Base-by-base conservation (phyloP, 2,888 invertebrate species). In the Lepeophtheirus nordmannii region DNA sequence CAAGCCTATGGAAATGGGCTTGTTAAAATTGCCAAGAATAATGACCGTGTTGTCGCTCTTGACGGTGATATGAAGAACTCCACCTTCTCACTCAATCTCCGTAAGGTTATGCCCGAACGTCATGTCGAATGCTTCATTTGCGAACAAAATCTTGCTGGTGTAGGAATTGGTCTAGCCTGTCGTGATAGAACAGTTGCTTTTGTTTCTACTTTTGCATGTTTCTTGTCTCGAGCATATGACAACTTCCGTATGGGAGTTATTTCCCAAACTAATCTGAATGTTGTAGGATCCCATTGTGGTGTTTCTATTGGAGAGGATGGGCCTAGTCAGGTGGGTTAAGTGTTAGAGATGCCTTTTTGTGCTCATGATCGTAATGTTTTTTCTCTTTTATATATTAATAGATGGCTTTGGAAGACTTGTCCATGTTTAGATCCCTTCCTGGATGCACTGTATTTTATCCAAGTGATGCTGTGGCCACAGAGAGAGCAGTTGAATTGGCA, bases 21-120 rank as follows among this genome's bases (percentile, higher is more conserved):
- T 68, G 87, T 86, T 69, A 98, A 97, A 79, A 81, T 98, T 56
- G 85, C 83, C 1, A 76, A 80, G 65, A 78, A 74, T 69, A 82
- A 80, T 75, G 72, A 71, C 69, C 84, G 92, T 68, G 91, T 98
- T 22, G 85, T 98, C 72, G 94, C 92, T 62, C 76, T 98, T 72
- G 97, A 98, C 75, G 97, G 92, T 30, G 98, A 98, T 76, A 96
- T 94, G 70, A 98, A 97, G 78, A 98, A 99, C 78, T 98, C 97
- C 0, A 99, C 98, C 0, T 99, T 84, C 78, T 87, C 97, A 17
- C 91, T 92, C 72, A 92, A 89, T 74, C 82, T 97, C 69, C 87
- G 86, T 75, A 83, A 85, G 71, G 84, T 75, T 69, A 69, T 70
- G 63, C 60, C 63, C 17, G 57, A 67, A 30, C 84, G 89, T 70